Percentiles rank a stretch among this genome's conserved stretches.
These are phyloP conservation scores for Zophobas morio DNA, from an alignment of 1,140 invertebrate genomes.

Conservation along the genomic window DNA sequence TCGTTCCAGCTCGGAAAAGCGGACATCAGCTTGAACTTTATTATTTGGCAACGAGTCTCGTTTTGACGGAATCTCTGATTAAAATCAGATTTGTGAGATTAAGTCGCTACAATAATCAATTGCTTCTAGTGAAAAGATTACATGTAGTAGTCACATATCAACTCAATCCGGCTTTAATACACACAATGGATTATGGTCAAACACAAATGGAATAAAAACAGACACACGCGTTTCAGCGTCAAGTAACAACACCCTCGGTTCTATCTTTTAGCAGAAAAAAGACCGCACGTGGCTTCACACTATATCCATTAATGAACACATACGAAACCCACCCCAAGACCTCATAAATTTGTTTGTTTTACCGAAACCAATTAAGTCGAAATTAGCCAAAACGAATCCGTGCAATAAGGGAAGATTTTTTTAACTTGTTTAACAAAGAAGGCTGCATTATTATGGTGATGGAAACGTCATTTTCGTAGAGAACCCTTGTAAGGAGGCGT, in stretches of 20 bases:
- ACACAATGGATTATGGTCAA: slow-evolving; percentile 55
- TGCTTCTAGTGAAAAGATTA: slow-evolving; percentile 50
- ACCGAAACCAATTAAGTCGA: neutral
- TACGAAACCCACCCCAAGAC: neutral
- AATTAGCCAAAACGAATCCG: neutral
- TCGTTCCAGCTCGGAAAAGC: slow-evolving; percentile 7
- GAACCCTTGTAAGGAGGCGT: slow-evolving; percentile 26
- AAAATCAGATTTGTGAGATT: slow-evolving; percentile 45
- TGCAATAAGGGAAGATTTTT: neutral
- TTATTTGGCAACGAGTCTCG: slow-evolving; percentile 20
- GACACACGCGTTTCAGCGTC: slow-evolving; percentile 55
- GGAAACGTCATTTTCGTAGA: slow-evolving; percentile 29
- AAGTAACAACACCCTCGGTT: slow-evolving; percentile 54
- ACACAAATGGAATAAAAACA: slow-evolving; percentile 61
- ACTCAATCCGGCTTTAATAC: slow-evolving; percentile 53
- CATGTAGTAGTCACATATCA: slow-evolving; percentile 47
- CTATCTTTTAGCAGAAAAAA: slow-evolving; percentile 51
- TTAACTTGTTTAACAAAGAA: neutral
- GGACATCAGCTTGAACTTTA: slow-evolving; percentile 12
- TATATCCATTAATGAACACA: slow-evolving; percentile 27
- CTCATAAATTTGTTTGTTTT: neutral
- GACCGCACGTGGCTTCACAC: slow-evolving; percentile 41
- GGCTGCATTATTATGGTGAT: slow-evolving; percentile 25
- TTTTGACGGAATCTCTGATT: slow-evolving; percentile 13
- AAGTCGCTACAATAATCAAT: slow-evolving; percentile 48